A percentile compares a stretch with the other conserved stretches of the same genome.
These are phyloP conservation scores for Epizoanthus fatuus DNA, from an alignment of 92 coral and sea anemone genomes.

Conservation along the genomic window DNA sequence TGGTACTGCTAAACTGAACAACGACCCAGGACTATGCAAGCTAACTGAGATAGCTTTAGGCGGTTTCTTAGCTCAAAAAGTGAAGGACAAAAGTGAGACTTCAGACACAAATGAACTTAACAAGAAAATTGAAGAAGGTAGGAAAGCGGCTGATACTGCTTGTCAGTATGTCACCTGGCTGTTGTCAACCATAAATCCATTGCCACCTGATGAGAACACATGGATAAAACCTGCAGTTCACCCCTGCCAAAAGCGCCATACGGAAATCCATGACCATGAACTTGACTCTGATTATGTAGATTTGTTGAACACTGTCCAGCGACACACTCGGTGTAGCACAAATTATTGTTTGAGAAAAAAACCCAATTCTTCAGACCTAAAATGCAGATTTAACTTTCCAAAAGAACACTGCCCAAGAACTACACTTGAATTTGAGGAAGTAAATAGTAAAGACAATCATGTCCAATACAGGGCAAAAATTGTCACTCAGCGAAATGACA, in stretches of 20 bases:
- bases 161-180: slow-evolving; percentile 25
- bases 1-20: too few relatives aligned
- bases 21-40: neutral
- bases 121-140: slow-evolving; percentile 35
- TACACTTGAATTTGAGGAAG: slow-evolving; percentile 57
- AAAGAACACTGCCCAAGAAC: slow-evolving; percentile 25
- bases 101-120: slow-evolving; percentile 21
- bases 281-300: slow-evolving; percentile 54
- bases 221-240: slow-evolving; percentile 50
- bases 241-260: slow-evolving; percentile 43
- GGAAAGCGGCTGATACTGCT: slow-evolving; percentile 33
- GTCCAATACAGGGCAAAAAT: slow-evolving; percentile 54
- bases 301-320: slow-evolving; percentile 55
- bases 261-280: slow-evolving; percentile 38
- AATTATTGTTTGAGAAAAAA: slow-evolving; percentile 31
- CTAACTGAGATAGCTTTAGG: slow-evolving; percentile 35
- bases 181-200: slow-evolving; percentile 15
- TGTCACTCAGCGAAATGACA: slow-evolving; percentile 9
- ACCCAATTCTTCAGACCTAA: slow-evolving; percentile 24
- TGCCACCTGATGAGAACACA: slow-evolving; percentile 23
- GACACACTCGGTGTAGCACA: slow-evolving; percentile 58
- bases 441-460: slow-evolving; percentile 40
- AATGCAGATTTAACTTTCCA: slow-evolving; percentile 67
- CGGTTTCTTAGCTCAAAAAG: slow-evolving; percentile 48
- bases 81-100: slow-evolving; percentile 18